Conservation (phyloP, 2,797 vertebrate genomes). For the Hypotaenidia philippensis region DNA sequence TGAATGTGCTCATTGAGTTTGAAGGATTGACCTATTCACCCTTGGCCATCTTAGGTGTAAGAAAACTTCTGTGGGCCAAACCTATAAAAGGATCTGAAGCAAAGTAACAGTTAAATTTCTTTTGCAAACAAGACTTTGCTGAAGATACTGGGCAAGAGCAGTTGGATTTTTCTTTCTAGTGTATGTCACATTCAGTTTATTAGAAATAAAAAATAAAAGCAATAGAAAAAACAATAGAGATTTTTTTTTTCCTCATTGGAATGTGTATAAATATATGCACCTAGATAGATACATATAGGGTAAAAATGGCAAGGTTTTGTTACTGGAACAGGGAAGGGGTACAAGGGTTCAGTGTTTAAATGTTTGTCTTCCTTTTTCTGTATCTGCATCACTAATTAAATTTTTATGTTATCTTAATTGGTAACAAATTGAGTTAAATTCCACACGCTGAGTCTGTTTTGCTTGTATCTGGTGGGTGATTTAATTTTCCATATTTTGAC, state of each 20-base stretch:
- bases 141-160: not conserved
- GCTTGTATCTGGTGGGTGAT: not conserved
- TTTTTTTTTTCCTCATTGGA: not conserved
- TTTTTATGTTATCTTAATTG: not conserved
- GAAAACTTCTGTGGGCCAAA: conserved; percentile 32
- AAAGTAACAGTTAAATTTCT: not conserved
- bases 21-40: conserved; percentile 41
- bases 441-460: not conserved
- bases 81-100: conserved; percentile 10
- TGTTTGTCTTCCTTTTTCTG: not conserved
- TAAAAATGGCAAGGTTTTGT: not conserved
- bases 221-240: not conserved
- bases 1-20: conserved; percentile 14
- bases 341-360: not conserved
- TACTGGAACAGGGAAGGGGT: not conserved
- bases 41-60: conserved; percentile 6
- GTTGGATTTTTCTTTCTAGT: not conserved
- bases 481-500: not conserved
- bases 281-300: too few species aligned
- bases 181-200: not conserved
- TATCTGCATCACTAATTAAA: not conserved
- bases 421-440: not conserved
- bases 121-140: not conserved
- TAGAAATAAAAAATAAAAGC: not conserved
- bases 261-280: too few species aligned